Conservation (phyloP, 2,888 invertebrate genomes). For the Spilarctia lutea region DNA sequence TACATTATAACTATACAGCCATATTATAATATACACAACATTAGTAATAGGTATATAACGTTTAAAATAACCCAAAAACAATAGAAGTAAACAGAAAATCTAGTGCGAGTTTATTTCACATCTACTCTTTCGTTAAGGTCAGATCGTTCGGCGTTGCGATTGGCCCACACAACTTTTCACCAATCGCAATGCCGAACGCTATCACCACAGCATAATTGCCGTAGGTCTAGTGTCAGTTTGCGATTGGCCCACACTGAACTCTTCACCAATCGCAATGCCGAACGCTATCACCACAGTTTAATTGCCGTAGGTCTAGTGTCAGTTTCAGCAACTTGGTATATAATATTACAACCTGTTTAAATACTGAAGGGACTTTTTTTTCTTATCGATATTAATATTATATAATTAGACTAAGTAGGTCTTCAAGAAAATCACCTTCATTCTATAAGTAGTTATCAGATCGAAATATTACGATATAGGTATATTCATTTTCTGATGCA, state of each 20-base stretch:
- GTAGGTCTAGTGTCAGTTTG: background rate
- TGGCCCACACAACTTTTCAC: too few species aligned
- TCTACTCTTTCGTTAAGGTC: too few species aligned
- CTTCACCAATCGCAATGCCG: too few species aligned
- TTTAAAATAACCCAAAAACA: background rate
- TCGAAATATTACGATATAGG: background rate
- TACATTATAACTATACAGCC: conserved; percentile 9
- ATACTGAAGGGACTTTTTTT: background rate
- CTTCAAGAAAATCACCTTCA: background rate
- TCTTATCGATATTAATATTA: background rate
- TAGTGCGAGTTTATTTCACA: too few species aligned
- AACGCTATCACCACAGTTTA: background rate
- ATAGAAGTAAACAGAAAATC: too few species aligned
- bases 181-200: too few species aligned
- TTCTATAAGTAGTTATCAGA: background rate
- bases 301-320: background rate
- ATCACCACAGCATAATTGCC: background rate
- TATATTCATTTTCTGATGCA: background rate
- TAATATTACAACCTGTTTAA: background rate
- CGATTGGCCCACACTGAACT: too few species aligned
- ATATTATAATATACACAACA: conserved; percentile 1
- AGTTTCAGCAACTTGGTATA: background rate
- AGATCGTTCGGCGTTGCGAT: too few species aligned
- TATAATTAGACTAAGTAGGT: background rate
- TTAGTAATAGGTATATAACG: background rate